Conservation (phyloP, 2,113 vertebrate genomes). For the Platanista minor region DNA sequence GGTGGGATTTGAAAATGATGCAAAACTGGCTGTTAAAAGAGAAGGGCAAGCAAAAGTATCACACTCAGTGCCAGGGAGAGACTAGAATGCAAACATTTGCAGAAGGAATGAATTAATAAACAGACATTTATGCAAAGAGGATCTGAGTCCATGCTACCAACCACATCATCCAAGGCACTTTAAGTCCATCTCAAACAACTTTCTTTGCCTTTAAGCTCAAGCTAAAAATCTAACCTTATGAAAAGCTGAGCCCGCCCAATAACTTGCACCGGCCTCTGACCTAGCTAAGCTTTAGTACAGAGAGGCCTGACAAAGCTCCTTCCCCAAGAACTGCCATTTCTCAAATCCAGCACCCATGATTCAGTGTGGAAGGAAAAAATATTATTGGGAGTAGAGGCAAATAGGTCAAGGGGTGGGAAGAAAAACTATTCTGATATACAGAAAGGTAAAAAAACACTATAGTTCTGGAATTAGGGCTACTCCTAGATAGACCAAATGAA, state of each 20-base stretch:
- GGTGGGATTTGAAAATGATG: not conserved
- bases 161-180: not conserved
- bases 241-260: not conserved
- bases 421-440: not conserved
- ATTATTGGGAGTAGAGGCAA: not conserved
- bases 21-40: not conserved
- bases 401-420: not conserved
- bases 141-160: not conserved
- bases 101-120: conserved; percentile 22
- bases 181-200: conserved; percentile 14
- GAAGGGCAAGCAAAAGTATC: not conserved
- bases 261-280: not conserved
- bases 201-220: conserved; percentile 16
- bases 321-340: not conserved
- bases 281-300: not conserved
- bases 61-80: not conserved
- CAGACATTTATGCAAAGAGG: not conserved
- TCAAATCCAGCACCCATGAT: not conserved
- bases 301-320: not conserved
- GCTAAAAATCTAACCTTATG: not conserved
- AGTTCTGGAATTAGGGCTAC: not conserved
- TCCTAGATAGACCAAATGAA: not conserved
- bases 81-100: not conserved
- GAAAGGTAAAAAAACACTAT: not conserved
- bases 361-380: not conserved